Percentiles rank a stretch among this genome's conserved stretches.
Evolutionary conservation across 2,113 vertebrate genomes (phyloP).

Genomic region (Anthoscopus minutus): DNA sequence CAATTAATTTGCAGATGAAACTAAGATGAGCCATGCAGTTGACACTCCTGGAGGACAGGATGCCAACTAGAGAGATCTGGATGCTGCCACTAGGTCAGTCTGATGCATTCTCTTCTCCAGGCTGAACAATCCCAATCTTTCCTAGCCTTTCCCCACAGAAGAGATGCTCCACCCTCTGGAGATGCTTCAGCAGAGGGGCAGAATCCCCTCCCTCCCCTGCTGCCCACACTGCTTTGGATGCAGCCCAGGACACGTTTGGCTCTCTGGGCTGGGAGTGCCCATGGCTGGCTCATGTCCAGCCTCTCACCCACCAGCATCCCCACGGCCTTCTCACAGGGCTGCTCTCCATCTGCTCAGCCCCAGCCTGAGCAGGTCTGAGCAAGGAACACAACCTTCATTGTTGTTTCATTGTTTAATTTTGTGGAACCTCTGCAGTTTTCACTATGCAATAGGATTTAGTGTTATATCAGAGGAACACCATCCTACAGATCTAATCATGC

Average conservation of each 20-base stretch:
- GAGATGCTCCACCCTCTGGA: too few relatives aligned
- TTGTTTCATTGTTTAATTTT: background rate
- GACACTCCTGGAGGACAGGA: background rate
- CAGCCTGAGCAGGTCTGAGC: too few relatives aligned
- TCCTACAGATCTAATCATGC: background rate
- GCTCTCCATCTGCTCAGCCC: background rate
- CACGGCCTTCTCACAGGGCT: background rate
- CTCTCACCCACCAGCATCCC: background rate
- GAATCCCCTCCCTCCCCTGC: background rate
- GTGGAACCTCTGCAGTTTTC: background rate
- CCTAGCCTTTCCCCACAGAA: background rate
- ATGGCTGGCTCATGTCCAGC: background rate
- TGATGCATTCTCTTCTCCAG: background rate
- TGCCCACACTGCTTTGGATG: background rate
- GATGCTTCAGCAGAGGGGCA: background rate
- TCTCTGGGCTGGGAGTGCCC: background rate
- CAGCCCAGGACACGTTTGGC: background rate
- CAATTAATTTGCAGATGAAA: background rate
- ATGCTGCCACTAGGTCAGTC: background rate
- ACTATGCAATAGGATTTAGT: background rate
- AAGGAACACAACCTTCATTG: background rate
- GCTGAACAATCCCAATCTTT: background rate
- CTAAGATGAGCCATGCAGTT: background rate
- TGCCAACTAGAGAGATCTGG: too few relatives aligned
- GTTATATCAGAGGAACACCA: background rate